Evolutionary conservation across 1,140 invertebrate genomes (phyloP), one percentile per base, ranked within the genome.

Genomic region (Orchestia grillus): DNA sequence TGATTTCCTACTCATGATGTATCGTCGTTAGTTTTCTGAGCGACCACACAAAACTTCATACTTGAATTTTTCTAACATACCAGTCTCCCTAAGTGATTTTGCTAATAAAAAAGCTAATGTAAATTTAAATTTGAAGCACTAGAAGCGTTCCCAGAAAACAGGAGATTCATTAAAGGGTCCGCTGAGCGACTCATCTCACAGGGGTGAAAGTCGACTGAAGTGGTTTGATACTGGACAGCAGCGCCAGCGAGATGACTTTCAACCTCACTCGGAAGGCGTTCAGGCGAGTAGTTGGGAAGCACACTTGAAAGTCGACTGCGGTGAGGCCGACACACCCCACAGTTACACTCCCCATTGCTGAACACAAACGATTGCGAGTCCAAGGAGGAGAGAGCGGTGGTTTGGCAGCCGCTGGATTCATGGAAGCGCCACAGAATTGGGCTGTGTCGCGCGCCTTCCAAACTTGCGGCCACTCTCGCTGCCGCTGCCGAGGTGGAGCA

Each of bases 371-470:
- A 90, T 3, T 28, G 4, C 41, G 88, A 90, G 88, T 90, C 88
- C 88, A 42, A 41, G 15, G 88, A 90, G 36, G 41, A 23, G 36
- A 41, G 43, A 90, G 41, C 36, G 41, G 88, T 0, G 11, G 4
- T 90, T 11, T 90, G 4, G 88, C 88, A 90, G 15, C 28, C 41
- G 43, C 3, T 90, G 43, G 88, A 90, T 43, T 42, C 15, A 6
- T 90, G 88, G 88, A 42, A 44, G 44, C 92, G 44, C 92, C 92
- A 94, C 6, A 47, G 43, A 15, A 94, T 47, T 44, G 92, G 92
- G 40, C 92, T 94, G 44, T 40, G 92, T 40, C 92, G 43, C 8
- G 43, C 92, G 8, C 4, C 41, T 40, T 94, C 43, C 44, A 40
- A 42, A n/a, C 92, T 47, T n/a, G 92, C 8, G 23, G 92, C 92